Evolutionary conservation across 1,140 invertebrate genomes (phyloP).

Genomic region (Sesamia nonagrioides): DNA sequence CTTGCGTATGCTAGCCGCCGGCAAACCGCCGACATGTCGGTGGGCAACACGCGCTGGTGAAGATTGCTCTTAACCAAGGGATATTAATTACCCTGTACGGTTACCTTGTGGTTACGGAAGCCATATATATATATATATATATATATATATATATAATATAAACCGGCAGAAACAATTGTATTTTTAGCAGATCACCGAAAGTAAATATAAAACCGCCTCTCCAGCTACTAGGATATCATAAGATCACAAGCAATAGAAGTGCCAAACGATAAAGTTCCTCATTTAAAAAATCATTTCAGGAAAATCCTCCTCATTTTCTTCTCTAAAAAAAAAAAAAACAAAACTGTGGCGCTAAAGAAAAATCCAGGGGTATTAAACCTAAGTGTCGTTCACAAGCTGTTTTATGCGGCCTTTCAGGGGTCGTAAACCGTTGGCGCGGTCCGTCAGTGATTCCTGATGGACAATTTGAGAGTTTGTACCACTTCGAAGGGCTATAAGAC

Average conservation of each 20-base stretch:
- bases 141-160: too few species aligned
- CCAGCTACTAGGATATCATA: conserved; percentile 39
- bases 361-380: conserved; percentile 72
- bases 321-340: conserved; percentile 14
- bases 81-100: too few species aligned
- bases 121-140: too few species aligned
- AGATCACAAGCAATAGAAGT: conserved; percentile 10
- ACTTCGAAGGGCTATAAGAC: conserved; percentile 50
- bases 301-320: conserved; percentile 25
- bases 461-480: conserved; percentile 77
- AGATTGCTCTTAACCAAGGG: too few species aligned
- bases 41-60: too few species aligned
- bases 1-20: too few species aligned
- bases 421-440: conserved; percentile 65
- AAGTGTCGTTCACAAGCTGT: conserved; percentile 75
- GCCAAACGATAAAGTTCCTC: neutral
- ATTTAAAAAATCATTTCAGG: conserved; percentile 36
- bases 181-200: neutral
- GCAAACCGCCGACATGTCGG: too few species aligned
- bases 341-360: conserved; percentile 58
- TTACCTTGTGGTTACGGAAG: too few species aligned
- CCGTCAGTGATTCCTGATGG: conserved; percentile 78
- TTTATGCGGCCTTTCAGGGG: conserved; percentile 64
- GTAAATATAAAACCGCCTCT: neutral
- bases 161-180: too few species aligned